Evolutionary conservation across 2,113 vertebrate species (phyloP).

Genomic region (Lamprotornis superbus): DNA sequence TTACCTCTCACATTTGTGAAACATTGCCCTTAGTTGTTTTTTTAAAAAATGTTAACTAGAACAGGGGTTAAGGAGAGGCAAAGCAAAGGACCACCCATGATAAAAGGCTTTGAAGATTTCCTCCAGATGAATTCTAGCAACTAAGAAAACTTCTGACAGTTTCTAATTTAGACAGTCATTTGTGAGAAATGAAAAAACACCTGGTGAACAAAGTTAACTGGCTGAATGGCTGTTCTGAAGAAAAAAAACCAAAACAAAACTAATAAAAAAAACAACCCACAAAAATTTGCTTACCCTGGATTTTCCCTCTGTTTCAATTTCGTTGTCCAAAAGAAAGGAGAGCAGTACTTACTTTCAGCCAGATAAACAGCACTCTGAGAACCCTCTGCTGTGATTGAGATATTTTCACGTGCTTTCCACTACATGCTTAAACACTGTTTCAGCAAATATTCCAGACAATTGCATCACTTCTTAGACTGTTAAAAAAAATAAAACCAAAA

Average conservation of each 20-base stretch:
- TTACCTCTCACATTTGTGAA: not conserved
- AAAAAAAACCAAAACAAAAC: not conserved
- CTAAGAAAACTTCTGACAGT: not conserved
- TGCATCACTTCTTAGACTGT: not conserved
- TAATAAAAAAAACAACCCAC: not conserved
- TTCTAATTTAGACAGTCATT: conserved; percentile 10
- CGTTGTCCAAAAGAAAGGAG: not conserved
- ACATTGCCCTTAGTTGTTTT: not conserved
- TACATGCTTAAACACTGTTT: not conserved
- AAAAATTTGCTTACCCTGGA: not conserved
- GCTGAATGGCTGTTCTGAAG: not conserved
- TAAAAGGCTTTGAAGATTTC: conserved; percentile 18
- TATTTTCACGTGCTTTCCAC: not conserved
- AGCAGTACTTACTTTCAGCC: not conserved
- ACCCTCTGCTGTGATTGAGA: not conserved
- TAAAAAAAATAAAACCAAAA: not conserved
- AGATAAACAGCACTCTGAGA: not conserved
- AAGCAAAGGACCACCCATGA: conserved; percentile 18
- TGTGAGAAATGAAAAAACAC: conserved; percentile 41
- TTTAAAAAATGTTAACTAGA: not conserved
- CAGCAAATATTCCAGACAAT: not conserved
- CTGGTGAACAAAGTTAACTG: conserved; percentile 3
- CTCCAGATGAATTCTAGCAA: not conserved
- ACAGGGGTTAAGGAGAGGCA: not conserved
- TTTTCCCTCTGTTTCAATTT: not conserved